These are phyloP conservation scores for Nephotettix cincticeps DNA, from an alignment of 1,140 invertebrate genomes.

Conservation along the genomic window DNA sequence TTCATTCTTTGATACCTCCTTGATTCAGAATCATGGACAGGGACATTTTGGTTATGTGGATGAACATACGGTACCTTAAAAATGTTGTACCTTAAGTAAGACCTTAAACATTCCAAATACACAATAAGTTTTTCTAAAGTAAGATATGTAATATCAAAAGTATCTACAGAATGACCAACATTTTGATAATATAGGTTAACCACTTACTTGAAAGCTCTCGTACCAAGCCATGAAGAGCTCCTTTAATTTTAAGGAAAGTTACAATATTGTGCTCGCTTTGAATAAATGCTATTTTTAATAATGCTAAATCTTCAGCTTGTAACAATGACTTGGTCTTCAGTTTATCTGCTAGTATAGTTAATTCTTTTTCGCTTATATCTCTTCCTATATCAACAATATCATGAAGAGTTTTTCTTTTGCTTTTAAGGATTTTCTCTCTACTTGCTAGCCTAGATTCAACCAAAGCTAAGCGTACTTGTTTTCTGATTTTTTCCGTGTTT, in stretches of 20 bases:
- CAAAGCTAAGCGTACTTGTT: not conserved
- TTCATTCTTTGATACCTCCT: no score
- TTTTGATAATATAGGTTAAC: no score
- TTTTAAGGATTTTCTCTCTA: not conserved
- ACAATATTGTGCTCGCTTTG: slow-evolving; percentile 45
- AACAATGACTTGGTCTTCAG: not conserved
- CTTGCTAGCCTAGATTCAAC: not conserved
- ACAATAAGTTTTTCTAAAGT: no score
- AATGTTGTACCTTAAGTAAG: no score
- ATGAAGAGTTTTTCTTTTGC: not conserved
- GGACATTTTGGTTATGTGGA: no score
- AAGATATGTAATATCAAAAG: no score
- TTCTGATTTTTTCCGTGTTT: no score
- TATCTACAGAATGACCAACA: no score
- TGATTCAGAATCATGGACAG: no score
- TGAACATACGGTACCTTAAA: no score
- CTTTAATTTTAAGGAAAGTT: slow-evolving; percentile 47
- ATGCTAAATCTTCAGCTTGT: not conserved
- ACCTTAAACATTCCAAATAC: no score
- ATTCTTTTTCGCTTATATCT: not conserved
- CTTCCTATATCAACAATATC: not conserved
- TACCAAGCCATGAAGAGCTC: slow-evolving; percentile 49
- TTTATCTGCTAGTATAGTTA: not conserved
- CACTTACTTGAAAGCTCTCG: slow-evolving; percentile 48
- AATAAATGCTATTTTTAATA: slow-evolving; percentile 48